Percentiles rank a stretch among this genome's conserved stretches.
phyloP scores from a whole-genome alignment of 2,113 vertebrate species.

The Phrynosoma platyrhinos region DNA sequence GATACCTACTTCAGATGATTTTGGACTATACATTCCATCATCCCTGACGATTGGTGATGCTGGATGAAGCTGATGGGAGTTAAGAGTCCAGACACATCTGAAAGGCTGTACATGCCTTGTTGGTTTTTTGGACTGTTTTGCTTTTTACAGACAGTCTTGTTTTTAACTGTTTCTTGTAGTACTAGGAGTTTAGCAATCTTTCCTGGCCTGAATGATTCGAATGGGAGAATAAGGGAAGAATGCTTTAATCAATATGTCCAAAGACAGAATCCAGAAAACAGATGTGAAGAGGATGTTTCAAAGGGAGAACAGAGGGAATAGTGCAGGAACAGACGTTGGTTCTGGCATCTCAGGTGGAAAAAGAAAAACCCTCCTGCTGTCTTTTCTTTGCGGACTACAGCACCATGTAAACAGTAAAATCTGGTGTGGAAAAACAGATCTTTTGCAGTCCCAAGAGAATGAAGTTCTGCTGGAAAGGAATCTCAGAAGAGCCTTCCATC shows the following conservation, averaged over 20 bases:
- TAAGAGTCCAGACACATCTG: too few relatives aligned
- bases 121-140: too few relatives aligned
- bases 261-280: neutral
- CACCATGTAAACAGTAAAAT: neutral
- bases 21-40: neutral
- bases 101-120: too few relatives aligned
- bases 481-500: neutral
- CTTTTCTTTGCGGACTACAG: neutral
- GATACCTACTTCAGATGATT: neutral
- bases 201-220: neutral
- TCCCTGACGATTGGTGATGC: neutral
- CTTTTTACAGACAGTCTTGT: too few relatives aligned
- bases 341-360: slow-evolving; percentile 1
- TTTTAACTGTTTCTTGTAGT: neutral
- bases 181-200: neutral
- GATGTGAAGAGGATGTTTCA: neutral
- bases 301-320: neutral
- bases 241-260: neutral
- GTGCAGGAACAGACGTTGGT: neutral
- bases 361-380: neutral
- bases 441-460: neutral
- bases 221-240: neutral
- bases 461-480: neutral
- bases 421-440: neutral
- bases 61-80: too few relatives aligned